A percentile compares a stretch with the other conserved stretches of the same genome.
These are phyloP conservation scores for Irena cyanogastra DNA, from an alignment of 2,113 vertebrate genomes.

Conservation along the genomic window DNA sequence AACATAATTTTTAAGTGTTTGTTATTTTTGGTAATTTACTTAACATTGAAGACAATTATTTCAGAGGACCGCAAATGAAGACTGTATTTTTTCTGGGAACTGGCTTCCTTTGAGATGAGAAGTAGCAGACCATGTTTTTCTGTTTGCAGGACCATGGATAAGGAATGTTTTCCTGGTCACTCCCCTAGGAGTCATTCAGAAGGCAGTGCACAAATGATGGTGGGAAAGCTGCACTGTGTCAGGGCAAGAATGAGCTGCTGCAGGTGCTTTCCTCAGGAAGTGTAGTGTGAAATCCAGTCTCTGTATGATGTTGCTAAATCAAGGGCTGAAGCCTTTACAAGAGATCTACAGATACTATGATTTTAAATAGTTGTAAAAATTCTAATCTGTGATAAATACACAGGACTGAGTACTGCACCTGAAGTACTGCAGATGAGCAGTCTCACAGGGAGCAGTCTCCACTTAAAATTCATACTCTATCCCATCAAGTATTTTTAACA, in stretches of 20 bases:
- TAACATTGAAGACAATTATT: background rate
- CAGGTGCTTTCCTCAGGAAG: background rate
- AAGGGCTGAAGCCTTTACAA: background rate
- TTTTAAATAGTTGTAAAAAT: background rate
- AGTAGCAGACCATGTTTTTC: background rate
- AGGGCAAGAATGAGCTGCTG: background rate
- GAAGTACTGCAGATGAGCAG: background rate
- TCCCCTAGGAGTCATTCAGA: fast-evolving
- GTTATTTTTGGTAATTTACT: background rate
- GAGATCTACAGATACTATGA: background rate
- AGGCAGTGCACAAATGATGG: background rate
- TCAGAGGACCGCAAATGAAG: background rate
- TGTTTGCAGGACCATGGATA: fast-evolving
- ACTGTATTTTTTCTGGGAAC: background rate
- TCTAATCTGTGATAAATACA: background rate
- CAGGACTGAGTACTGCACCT: background rate
- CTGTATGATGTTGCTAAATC: background rate
- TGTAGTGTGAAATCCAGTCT: background rate
- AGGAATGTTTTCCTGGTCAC: background rate
- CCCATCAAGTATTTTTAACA: background rate
- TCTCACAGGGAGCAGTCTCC: background rate
- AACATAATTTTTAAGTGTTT: background rate
- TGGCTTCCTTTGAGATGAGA: background rate
- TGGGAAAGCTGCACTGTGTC: background rate
- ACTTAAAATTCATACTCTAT: background rate